Base-by-base conservation (phyloP, 2,888 invertebrate genomes). In the Acrobasis consociella region DNA sequence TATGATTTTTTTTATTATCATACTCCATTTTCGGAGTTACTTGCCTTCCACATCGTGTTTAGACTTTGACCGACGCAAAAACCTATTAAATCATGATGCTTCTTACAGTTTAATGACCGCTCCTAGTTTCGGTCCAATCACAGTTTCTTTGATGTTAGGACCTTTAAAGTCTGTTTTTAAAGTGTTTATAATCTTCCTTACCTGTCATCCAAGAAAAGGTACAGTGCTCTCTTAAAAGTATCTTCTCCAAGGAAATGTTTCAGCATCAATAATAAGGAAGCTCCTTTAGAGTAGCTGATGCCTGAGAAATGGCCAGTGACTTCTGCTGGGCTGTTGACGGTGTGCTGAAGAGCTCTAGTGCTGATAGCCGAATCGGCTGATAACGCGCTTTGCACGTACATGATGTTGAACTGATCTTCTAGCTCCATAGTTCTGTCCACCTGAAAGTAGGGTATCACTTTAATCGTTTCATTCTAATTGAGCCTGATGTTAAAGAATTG, bases 261-360 rank as follows among this genome's bases (percentile, higher is more conserved):
- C 58, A 96, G 76, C 96, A 96, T 96, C 42, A 95, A 93, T 16
- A 96, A 87, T 1, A 95, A 81, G 0, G 93, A 76, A 5, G 91
- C 94, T 3, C 95, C 95, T 79, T 97, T 96, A 15, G 93, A 93
- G 74, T 96, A 96, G 5, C 95, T 94, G 71, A 96, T 95, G 9
- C 89, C 93, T 61, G 93, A 93, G 72, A 96, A 96, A 81, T 95
- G 94, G 0, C 89, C 92, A 0, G 90, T 87, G 1, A 96, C 94
- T 77, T 96, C 93, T 0, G 87, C 72, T 0, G 95, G 95, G 0
- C 93, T 94, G 64, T 93, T 92, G 0, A 95, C 95, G 0, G 82
- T 75, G 55, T 94, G 90, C 38, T 93, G 94, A 63, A 97, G 84
- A 0, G 96, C 93, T 72, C 94, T 93, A 0, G 94, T 93, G 16